Evolutionary conservation across 1,140 invertebrate species (phyloP), one percentile per base, ranked within the genome.

Genomic region (Ruditapes philippinarum): DNA sequence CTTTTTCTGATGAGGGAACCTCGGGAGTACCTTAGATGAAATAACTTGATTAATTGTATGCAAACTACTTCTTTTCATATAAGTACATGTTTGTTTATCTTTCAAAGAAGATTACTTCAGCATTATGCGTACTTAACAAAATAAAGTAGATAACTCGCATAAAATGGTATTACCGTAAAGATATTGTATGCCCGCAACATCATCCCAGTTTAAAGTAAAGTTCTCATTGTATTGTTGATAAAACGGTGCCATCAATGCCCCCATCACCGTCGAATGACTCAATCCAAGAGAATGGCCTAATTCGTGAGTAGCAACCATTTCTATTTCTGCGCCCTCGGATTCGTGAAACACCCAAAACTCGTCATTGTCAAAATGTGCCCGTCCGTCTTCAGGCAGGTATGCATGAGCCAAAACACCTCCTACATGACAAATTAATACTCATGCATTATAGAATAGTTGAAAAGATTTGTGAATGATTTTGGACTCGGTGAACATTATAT

Each of bases 161-260:
- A 42, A 36, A 14, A 38, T 38, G 70, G 17, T 17, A 9, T 88
- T 91, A 95, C 96, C 96, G 91, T 96, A 96, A 9, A 96, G 89
- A 38, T 91, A 87, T 88, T 96, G 95, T n/a, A 99, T 98, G n/a
- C 97, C 98, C 88, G 97, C 96, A 74, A 97, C 97, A 95, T 99
- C 98, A 95, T 99, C 98, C 76, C 98, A 97, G 17, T 98, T 98
- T 51, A 99, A 96, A 90, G 97, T 97, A 31, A 81, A 79, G 40
- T 42, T 57, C 19, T 38, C 38, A 3, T 36, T 76, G 22, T 49
- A 51, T 1, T 45, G 33, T n/a, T 38, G 42, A 42, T 91, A 92
- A 22, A 85, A 89, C 0, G 93, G 91, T 25, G 62, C 89, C 92
- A 93, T 93, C 14, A 93, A 17, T 14, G 92, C 70, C 9, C 33